Evolutionary conservation across 92 coral and sea anemone genomes (phyloP).

Genomic region (Bergia sp.): DNA sequence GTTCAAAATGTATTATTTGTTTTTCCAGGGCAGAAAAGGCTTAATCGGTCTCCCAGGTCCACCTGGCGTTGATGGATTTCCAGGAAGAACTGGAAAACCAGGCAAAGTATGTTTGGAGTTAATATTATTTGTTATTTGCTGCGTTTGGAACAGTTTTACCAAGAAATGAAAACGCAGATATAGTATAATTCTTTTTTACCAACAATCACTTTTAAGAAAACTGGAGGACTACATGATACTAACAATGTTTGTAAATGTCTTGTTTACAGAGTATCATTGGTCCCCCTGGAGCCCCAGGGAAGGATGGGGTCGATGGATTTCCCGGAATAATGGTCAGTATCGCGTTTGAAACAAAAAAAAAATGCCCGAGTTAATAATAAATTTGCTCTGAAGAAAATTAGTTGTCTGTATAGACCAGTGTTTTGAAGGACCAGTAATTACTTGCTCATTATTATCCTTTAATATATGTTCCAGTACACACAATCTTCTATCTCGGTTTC

Average conservation of each 20-base stretch:
- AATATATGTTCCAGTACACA: background rate
- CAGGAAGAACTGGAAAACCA: constrained; percentile 13
- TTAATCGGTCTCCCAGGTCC: constrained; percentile 3
- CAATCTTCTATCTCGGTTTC: background rate
- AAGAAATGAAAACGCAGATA: no score
- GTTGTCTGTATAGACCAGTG: no score
- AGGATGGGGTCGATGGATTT: constrained; percentile 20
- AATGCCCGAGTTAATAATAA: no score
- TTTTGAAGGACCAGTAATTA: no score
- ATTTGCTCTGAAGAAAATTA: no score
- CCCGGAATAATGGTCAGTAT: constrained; percentile 22
- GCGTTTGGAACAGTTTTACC: no score
- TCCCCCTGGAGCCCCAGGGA: constrained; percentile 31
- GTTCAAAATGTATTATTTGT: background rate
- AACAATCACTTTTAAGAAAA: no score
- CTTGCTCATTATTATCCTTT: no score
- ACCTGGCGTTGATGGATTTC: background rate
- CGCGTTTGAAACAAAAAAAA: background rate
- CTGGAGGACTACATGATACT: no score
- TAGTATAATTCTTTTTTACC: no score
- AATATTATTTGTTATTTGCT: background rate
- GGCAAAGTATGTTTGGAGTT: constrained; percentile 8
- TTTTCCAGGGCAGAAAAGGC: constrained; percentile 23
- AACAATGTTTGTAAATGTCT: background rate
- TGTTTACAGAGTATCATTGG: constrained; percentile 22